A percentile compares a stretch with the other conserved stretches of the same genome.
These are phyloP conservation scores for Acomys russatus DNA, from an alignment of 2,797 vertebrate genomes.

Conservation along the genomic window DNA sequence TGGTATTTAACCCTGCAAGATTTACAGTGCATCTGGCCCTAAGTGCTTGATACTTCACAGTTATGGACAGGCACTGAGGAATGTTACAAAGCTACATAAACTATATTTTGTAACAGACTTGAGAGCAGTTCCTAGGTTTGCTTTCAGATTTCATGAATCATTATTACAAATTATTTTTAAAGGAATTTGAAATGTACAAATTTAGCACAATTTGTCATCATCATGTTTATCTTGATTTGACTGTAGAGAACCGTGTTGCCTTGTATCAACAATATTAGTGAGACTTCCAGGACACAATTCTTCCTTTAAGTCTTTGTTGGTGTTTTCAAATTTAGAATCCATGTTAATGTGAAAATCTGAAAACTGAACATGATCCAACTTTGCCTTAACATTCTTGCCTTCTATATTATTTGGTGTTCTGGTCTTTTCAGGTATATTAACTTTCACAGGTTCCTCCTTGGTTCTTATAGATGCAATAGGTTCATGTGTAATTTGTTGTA, in stretches of 20 bases:
- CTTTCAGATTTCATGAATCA: conserved; percentile 90
- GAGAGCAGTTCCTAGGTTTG: conserved; percentile 89
- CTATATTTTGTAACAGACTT: conserved; percentile 91
- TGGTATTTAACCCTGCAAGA: conserved; percentile 92
- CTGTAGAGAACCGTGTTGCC: conserved; percentile 89
- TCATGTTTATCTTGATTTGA: conserved; percentile 92
- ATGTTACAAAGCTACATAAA: conserved; percentile 95
- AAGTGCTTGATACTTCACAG: conserved; percentile 95
- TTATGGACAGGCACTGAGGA: conserved; percentile 96
- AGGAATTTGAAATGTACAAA: conserved; percentile 93
- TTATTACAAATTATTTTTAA: conserved; percentile 91
- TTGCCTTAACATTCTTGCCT: conserved; percentile 90
- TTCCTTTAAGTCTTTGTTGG: conserved; percentile 92
- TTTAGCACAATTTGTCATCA: conserved; percentile 94
- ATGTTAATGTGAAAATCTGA: conserved; percentile 85
- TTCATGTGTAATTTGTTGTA: conserved; percentile 89
- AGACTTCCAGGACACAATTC: conserved; percentile 89
- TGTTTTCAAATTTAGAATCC: conserved; percentile 87
- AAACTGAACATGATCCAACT: conserved; percentile 88
- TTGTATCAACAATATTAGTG: conserved; percentile 90
- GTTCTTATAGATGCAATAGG: conserved; percentile 83
- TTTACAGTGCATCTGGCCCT: conserved; percentile 93
- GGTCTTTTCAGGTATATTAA: conserved; percentile 88
- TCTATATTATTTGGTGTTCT: conserved; percentile 87
- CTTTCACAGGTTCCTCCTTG: conserved; percentile 87